Base-by-base conservation (phyloP, 2,113 vertebrate genomes). In the Hyaena hyaena region DNA sequence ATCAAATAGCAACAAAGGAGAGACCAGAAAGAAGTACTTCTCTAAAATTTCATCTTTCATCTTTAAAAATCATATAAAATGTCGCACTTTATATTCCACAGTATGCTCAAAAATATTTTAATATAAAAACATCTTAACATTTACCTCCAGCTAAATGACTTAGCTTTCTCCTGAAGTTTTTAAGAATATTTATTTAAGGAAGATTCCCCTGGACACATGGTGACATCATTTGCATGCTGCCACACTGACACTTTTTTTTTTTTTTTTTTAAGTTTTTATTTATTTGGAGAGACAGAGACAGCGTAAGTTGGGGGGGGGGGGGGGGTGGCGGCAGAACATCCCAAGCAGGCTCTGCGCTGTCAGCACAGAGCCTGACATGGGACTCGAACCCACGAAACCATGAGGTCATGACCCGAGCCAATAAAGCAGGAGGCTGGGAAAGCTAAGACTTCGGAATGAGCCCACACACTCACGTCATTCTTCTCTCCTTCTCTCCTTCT, bases 31-130 rank as follows among this genome's bases (percentile, higher is more conserved):
- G 2, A 87, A 45, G 24, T 21, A 14, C 3, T 92, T 71, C 81
- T 76, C 69, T 50, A 83, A 92, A 76, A 63, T 33, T 19, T 90
- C 77, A 58, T 65, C 16, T 77, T 76, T 95, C 84, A 95, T 48
- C 73, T 80, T 92, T 58, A 7, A 48, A 53, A 65, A 50, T 82
- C 23, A 86, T 15, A 1, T 31, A 92, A 91, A 66, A 35, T 21
- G 58, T 48, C 43, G 39, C 8, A 66, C 33, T 65, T 95, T 50
- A 69, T 61, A 31, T 79, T 61, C 26, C 28, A 83, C 2, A 53
- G 45, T 16, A 68, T 39, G 66, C 31, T 74, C 21, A 91, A 79
- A 83, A 61, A 68, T 73, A 68, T n/a, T 76, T 82, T 82, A 71
- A 85, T 45, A 82, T 39, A 50, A 81, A 96, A 28, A 55, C 63